Conservation (phyloP, 2,797 vertebrate species). For the Platalea minor region DNA sequence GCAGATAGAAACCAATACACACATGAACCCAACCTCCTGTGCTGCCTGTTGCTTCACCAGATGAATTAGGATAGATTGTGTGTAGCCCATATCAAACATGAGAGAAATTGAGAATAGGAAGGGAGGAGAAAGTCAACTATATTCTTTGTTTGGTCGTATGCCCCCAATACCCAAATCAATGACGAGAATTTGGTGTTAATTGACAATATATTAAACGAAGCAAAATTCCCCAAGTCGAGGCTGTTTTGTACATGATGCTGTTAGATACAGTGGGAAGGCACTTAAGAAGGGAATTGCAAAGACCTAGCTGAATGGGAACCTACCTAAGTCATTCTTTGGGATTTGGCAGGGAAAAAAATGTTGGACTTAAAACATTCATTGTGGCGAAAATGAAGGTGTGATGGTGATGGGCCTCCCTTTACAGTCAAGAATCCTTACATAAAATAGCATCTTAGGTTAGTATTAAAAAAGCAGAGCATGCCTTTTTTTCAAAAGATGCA, state of each 20-base stretch:
- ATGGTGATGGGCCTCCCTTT: neutral
- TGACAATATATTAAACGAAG: neutral
- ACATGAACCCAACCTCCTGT: neutral
- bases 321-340: neutral
- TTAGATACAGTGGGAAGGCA: neutral
- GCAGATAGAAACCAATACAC: neutral
- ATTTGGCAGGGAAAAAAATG: neutral
- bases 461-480: neutral
- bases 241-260: neutral
- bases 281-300: neutral
- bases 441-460: neutral
- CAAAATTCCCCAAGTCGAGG: neutral
- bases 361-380: rapidly evolving
- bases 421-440: neutral
- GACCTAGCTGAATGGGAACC: neutral
- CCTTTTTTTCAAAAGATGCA: neutral
- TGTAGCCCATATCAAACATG: neutral
- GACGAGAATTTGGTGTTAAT: neutral
- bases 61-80: neutral
- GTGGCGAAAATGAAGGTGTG: neutral
- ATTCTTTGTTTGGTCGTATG: neutral
- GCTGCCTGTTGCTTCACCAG: neutral
- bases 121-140: neutral
- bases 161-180: neutral
- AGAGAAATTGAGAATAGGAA: neutral